Evolutionary conservation across 2,113 vertebrate genomes (phyloP).

Genomic region (Ancistrus triradiatus): DNA sequence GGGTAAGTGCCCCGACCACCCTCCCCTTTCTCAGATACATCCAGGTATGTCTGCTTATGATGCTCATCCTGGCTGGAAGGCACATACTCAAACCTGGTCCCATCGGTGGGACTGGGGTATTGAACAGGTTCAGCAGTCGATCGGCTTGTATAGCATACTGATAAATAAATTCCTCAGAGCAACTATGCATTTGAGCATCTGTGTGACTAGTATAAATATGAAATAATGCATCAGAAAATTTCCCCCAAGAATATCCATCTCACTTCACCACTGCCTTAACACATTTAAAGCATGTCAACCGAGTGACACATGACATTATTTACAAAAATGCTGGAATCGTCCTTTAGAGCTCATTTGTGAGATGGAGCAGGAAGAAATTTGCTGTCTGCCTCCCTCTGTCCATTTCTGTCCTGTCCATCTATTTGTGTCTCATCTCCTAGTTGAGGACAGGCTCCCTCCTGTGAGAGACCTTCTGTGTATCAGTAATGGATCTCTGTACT

Average conservation of each 20-base stretch:
- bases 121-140: too few relatives aligned
- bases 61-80: too few relatives aligned
- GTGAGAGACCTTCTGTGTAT: conserved; percentile 17
- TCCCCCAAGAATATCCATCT: neutral
- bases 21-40: too few relatives aligned
- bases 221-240: neutral
- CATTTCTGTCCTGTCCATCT: conserved; percentile 10
- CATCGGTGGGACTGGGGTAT: too few relatives aligned
- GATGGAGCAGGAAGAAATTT: conserved; percentile 4
- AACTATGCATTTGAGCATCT: neutral
- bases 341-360: conserved; percentile 6
- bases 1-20: too few relatives aligned
- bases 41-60: too few relatives aligned
- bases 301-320: conserved; percentile 16
- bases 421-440: conserved; percentile 2
- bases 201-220: neutral
- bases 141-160: too few relatives aligned
- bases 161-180: too few relatives aligned
- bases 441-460: neutral
- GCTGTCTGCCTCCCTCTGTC: conserved; percentile 2
- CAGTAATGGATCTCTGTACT: neutral
- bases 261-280: neutral
- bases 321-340: conserved; percentile 4
- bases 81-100: too few relatives aligned
- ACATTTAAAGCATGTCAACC: neutral